Evolutionary conservation across 2,113 vertebrate species (phyloP).

Genomic region (Mesembrinibis cayennensis): DNA sequence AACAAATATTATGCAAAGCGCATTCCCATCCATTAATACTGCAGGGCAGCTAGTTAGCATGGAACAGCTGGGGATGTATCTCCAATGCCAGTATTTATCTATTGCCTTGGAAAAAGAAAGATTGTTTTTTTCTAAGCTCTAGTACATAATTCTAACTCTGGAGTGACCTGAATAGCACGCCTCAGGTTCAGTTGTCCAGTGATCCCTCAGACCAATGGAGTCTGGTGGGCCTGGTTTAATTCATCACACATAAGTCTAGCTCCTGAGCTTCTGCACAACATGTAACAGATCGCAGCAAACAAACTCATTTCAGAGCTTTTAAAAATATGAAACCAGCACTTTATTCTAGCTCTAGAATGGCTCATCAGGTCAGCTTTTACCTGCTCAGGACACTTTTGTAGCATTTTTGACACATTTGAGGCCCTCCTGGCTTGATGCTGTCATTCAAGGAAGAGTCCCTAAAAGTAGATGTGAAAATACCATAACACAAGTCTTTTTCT

Average conservation of each 20-base stretch:
- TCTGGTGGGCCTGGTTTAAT: not conserved
- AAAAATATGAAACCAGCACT: not conserved
- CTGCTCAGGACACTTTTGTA: not conserved
- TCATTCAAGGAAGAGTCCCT: not conserved
- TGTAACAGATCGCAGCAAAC: not conserved
- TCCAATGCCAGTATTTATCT: not conserved
- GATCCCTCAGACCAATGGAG: fast-evolving
- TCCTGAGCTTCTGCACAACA: not conserved
- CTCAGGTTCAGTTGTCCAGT: not conserved
- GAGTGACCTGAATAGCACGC: fast-evolving
- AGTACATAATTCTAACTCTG: fast-evolving
- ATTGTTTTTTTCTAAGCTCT: not conserved
- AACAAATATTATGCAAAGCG: not conserved
- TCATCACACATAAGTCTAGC: not conserved
- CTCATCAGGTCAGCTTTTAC: not conserved
- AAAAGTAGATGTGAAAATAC: not conserved
- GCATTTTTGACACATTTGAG: not conserved
- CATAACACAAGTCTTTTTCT: not conserved
- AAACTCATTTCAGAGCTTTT: not conserved
- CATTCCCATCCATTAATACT: not conserved
- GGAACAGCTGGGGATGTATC: not conserved
- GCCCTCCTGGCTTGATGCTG: not conserved
- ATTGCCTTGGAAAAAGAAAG: not conserved
- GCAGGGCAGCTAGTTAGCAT: not conserved
- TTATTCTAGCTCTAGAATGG: not conserved